phyloP scores from a whole-genome alignment of 2,113 vertebrate species.

The Aegypius monachus region DNA sequence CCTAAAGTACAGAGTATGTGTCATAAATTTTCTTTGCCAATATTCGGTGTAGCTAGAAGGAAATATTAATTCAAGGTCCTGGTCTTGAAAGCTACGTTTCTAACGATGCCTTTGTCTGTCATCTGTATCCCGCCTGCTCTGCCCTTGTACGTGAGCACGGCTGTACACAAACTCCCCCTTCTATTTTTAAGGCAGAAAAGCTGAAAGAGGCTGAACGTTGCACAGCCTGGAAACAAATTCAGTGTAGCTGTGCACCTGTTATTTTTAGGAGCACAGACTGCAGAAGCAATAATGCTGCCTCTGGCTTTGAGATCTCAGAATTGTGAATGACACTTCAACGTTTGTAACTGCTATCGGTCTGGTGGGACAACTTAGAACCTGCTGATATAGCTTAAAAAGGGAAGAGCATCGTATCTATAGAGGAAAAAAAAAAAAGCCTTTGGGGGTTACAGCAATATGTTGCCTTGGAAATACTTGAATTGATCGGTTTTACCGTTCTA shows the following conservation, averaged over 20 bases:
- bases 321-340: not conserved
- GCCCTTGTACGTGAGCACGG: rapidly evolving
- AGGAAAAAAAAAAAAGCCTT: not conserved
- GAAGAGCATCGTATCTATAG: not conserved
- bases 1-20: not conserved
- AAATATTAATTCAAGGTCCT: not conserved
- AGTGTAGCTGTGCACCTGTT: not conserved
- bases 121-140: not conserved
- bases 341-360: not conserved
- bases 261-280: conserved; percentile 28
- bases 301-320: conserved; percentile 22
- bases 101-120: not conserved
- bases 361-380: not conserved
- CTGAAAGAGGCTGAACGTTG: not conserved
- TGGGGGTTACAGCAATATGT: not conserved
- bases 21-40: not conserved
- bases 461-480: conserved; percentile 34
- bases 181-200: not conserved
- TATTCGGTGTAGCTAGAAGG: not conserved
- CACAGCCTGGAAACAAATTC: not conserved
- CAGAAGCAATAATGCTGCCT: not conserved
- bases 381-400: not conserved
- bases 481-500: not conserved
- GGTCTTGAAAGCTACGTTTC: not conserved
- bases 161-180: not conserved